Conservation (phyloP, 2,888 invertebrate genomes). For the Ommatoiulus sabulosus region DNA sequence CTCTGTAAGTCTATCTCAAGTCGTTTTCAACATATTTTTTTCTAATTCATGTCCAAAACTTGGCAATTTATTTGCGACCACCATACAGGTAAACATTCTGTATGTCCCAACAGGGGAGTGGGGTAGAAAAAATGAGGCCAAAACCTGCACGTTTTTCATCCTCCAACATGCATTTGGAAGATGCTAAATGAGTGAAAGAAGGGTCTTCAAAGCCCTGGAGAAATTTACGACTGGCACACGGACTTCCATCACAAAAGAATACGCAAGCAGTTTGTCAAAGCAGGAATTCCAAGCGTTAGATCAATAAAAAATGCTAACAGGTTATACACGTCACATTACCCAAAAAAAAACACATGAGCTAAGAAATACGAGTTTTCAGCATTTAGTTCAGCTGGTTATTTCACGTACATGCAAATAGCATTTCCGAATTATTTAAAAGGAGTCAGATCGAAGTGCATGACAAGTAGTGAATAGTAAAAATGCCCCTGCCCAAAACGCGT, state of each 20-base stretch:
- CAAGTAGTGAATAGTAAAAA: not conserved
- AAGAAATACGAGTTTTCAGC: constrained; percentile 10
- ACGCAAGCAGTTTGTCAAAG: not conserved
- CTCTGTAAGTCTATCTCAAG: no score
- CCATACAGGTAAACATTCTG: not conserved
- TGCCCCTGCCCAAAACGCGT: no score
- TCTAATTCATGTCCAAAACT: no score
- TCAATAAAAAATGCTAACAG: not conserved
- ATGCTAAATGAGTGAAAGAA: not conserved
- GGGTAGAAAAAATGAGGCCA: not conserved
- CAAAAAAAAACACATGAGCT: not conserved
- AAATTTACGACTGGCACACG: not conserved
- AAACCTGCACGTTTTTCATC: not conserved
- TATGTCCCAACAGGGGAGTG: not conserved
- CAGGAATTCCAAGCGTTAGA: not conserved
- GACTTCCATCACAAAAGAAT: not conserved
- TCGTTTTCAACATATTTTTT: no score
- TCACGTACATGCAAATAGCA: not conserved
- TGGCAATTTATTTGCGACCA: not conserved
- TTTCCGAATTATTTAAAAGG: not conserved
- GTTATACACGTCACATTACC: not conserved
- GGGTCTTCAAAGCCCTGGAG: constrained; percentile 24
- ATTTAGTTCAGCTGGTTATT: constrained; percentile 18
- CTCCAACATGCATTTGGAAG: not conserved
- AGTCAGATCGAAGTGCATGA: not conserved